These are phyloP conservation scores for Neotoxoptera formosana DNA, from an alignment of 1,140 invertebrate species.

Conservation along the genomic window DNA sequence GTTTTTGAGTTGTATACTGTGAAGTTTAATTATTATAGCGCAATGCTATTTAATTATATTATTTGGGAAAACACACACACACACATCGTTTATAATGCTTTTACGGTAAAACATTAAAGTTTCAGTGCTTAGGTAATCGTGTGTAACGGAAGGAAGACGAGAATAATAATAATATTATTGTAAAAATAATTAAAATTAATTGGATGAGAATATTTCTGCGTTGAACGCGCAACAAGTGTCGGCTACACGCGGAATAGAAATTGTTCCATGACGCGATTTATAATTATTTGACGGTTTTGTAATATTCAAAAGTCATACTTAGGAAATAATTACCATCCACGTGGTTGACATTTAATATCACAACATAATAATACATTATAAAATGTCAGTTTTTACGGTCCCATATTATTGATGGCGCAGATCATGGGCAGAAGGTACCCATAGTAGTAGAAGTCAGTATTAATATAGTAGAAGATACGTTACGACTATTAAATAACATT, in stretches of 20 bases:
- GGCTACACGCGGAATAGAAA: neutral
- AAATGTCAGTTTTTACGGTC: neutral
- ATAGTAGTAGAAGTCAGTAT: no score
- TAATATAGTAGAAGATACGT: no score
- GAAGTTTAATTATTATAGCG: neutral
- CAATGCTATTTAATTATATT: neutral
- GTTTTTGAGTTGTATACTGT: neutral
- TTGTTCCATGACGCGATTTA: neutral
- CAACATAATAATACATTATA: neutral
- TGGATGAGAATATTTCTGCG: constrained; percentile 5
- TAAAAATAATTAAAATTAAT: constrained; percentile 13
- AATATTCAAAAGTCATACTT: neutral
- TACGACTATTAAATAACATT: neutral
- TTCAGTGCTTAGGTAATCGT: neutral
- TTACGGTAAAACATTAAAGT: neutral
- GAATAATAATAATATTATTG: neutral
- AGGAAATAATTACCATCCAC: neutral
- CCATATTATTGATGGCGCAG: no score
- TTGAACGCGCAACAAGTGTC: neutral
- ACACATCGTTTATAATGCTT: neutral
- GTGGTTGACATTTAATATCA: neutral
- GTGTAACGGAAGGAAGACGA: neutral
- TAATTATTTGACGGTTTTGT: neutral
- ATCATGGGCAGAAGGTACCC: neutral
- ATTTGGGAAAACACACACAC: neutral